Base-by-base conservation (phyloP, 2,888 invertebrate species). In the Lordiphosa andalusiaca region DNA sequence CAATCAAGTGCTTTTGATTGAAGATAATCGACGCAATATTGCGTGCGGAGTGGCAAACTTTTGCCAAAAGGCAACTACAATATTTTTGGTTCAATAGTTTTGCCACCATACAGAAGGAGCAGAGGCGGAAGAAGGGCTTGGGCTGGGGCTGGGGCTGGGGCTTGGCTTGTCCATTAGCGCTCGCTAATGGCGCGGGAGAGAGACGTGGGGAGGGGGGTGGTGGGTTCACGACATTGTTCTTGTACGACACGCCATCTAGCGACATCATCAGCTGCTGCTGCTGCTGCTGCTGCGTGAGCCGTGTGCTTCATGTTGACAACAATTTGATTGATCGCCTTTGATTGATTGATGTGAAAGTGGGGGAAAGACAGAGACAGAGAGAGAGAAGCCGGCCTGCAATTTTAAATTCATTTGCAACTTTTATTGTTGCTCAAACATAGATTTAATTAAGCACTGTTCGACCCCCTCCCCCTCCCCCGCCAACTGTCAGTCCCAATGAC, bases 1-100 rank as follows among this genome's bases (percentile, higher is more conserved):
- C 82, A 80, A 80, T 80, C 84, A 80, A 60, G 51, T 56, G 67
- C 67, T 64, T 81, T 72, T 69, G 84, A 80, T 70, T 77, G 65
- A 68, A 77, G 82, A 71, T 80, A 80, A 84, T 73, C 78, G 84
- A 72, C 54, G 74, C 71, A 81, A 74, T 82, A 78, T 72, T 82
- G 77, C 73, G 54, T 63, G 57, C 53, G 62, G 40, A 42, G 51
- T 42, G 47, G 46, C 33, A 64, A 63, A 63, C 46, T 63, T 63
- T 51, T 44, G 50, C 13, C 63, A 12, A 21, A 50, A 7, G 59
- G 50, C 19, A 57, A 62, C 30, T 16, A 44, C 25, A 65, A 58
- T 61, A 67, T 76, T 71, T 80, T 71, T 55, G 74, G 66, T 71
- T 71, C 66, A 71, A 75, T 83, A 75, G 76, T 78, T 78, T 48